Evolutionary conservation across 1,140 invertebrate genomes (phyloP).

Genomic region (Metopolophium dirhodum): DNA sequence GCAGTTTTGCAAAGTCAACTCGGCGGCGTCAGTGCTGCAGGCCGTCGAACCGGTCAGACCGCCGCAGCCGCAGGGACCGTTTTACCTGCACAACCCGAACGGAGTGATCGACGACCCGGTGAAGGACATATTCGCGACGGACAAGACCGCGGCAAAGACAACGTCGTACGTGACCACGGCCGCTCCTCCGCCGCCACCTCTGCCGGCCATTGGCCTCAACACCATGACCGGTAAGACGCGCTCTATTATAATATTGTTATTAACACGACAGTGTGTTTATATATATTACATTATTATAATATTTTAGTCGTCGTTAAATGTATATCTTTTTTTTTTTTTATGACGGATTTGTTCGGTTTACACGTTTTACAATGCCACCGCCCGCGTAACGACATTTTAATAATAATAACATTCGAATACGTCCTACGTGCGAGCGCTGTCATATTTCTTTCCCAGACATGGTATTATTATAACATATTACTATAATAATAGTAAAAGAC

Average conservation of each 20-base stretch:
- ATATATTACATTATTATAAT: background rate
- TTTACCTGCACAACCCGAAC: conserved; percentile 82
- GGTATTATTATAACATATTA: background rate
- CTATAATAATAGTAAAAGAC: background rate
- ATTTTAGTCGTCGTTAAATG: background rate
- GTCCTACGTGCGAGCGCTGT: background rate
- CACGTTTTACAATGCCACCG: background rate
- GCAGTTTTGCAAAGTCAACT: background rate
- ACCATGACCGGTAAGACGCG: conserved; percentile 59
- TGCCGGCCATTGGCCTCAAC: conserved; percentile 63
- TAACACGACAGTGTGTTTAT: background rate
- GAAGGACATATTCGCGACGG: conserved; percentile 74
- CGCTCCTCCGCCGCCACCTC: conserved; percentile 61
- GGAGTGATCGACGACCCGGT: conserved; percentile 76
- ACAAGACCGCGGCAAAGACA: conserved; percentile 58
- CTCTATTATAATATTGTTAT: background rate
- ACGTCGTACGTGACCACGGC: conserved; percentile 35
- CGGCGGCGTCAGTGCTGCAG: background rate
- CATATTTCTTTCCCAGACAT: background rate
- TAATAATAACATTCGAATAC: background rate
- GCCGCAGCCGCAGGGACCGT: conserved; percentile 70
- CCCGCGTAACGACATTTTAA: background rate
- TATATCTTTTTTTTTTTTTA: background rate
- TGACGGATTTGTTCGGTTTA: background rate
- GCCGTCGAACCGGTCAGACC: conserved; percentile 29